Percentiles rank a stretch among this genome's conserved stretches.
Evolutionary conservation across 2,113 vertebrate genomes (phyloP).

Genomic region (Pungitius pungitius): DNA sequence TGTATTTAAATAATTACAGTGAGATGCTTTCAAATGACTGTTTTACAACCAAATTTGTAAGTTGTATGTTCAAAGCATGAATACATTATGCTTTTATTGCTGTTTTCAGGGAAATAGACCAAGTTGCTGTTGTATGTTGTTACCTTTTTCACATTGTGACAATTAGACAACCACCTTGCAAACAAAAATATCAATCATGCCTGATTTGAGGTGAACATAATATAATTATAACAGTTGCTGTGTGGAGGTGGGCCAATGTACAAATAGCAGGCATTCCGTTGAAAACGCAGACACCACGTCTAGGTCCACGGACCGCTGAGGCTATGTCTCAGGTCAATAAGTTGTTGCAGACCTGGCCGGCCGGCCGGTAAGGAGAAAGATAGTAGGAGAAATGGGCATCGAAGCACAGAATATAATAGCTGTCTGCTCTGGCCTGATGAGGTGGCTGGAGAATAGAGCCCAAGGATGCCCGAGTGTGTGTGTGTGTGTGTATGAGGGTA

Average conservation of each 20-base stretch:
- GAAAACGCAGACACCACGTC: slow-evolving; percentile 32
- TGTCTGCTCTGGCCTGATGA: slow-evolving; percentile 69
- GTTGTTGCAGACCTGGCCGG: slow-evolving; percentile 47
- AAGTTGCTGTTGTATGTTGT: background rate
- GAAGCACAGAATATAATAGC: slow-evolving; percentile 62
- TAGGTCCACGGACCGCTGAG: slow-evolving; percentile 39
- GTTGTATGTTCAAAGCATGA: background rate
- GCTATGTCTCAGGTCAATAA: slow-evolving; percentile 57
- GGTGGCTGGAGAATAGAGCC: slow-evolving; percentile 60
- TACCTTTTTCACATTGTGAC: slow-evolving; percentile 30
- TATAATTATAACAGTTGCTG: slow-evolving; percentile 21
- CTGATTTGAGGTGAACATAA: slow-evolving; percentile 19
- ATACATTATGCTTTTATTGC: background rate
- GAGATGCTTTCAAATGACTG: slow-evolving; percentile 11
- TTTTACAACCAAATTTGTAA: background rate
- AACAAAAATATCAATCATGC: slow-evolving; percentile 37
- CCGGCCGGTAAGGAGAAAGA: slow-evolving; percentile 56
- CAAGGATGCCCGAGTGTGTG: slow-evolving; percentile 42
- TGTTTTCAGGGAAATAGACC: background rate
- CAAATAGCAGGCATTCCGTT: slow-evolving; percentile 24
- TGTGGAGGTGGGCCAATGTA: slow-evolving; percentile 28
- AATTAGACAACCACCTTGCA: slow-evolving; percentile 10
- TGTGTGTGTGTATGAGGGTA: slow-evolving; percentile 19
- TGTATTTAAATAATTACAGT: slow-evolving; percentile 43
- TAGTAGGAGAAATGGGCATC: slow-evolving; percentile 57